These are phyloP conservation scores for Microvelia longipes DNA, from an alignment of 1,140 invertebrate genomes.

Conservation along the genomic window DNA sequence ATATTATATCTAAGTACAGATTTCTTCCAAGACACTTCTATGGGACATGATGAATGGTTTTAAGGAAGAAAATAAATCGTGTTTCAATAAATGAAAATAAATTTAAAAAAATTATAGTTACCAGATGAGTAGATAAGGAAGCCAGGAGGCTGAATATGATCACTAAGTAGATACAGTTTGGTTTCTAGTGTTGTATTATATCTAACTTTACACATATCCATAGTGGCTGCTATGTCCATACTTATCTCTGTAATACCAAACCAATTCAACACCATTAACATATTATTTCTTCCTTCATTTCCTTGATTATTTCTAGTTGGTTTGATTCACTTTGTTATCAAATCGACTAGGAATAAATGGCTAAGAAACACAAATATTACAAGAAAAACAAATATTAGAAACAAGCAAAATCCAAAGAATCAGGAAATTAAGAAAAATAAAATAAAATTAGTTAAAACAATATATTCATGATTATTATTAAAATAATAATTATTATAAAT, in stretches of 20 bases:
- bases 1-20: too few species aligned
- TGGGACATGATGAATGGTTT: too few species aligned
- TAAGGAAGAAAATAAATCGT: too few species aligned
- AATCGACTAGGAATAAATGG: neutral
- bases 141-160: conserved; percentile 52
- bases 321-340: neutral
- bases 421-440: too few species aligned
- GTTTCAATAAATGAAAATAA: too few species aligned
- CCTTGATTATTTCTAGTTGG: neutral
- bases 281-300: neutral
- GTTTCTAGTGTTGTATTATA: conserved; percentile 50
- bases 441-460: too few species aligned
- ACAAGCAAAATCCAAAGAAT: too few species aligned
- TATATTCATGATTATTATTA: too few species aligned
- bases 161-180: conserved; percentile 50
- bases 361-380: neutral
- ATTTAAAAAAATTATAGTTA: conserved; percentile 24
- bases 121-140: conserved; percentile 48
- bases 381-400: too few species aligned
- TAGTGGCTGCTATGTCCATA: neutral
- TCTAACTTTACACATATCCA: conserved; percentile 51
- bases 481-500: too few species aligned
- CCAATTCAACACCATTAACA: neutral
- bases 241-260: conserved; percentile 8
- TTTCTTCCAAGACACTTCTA: too few species aligned